These are phyloP conservation scores for Hormaphis cornu DNA, from an alignment of 1,140 invertebrate genomes.

Conservation along the genomic window DNA sequence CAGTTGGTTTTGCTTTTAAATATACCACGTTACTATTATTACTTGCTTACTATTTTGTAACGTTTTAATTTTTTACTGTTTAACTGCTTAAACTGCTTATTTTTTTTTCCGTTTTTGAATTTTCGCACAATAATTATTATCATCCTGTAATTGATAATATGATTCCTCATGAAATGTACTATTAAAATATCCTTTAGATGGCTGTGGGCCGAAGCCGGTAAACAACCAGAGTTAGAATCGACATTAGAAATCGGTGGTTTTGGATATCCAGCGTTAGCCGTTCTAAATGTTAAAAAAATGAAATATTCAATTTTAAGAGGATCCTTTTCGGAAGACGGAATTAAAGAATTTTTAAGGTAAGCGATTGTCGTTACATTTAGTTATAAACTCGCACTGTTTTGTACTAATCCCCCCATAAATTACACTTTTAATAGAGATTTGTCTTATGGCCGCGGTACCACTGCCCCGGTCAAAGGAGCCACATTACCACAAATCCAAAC, in stretches of 20 bases:
- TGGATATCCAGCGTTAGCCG: conserved; percentile 88
- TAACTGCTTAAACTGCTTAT: too few relatives aligned
- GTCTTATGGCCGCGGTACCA: conserved; percentile 87
- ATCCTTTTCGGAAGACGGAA: conserved; percentile 88
- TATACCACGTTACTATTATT: too few relatives aligned
- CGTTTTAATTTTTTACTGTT: too few relatives aligned
- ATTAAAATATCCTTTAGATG: conserved; percentile 68
- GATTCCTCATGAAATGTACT: too few relatives aligned
- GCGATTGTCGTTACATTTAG: not conserved
- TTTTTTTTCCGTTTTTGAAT: too few relatives aligned
- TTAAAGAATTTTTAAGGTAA: conserved; percentile 82
- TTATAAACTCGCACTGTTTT: not conserved
- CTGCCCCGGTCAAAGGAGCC: conserved; percentile 76
- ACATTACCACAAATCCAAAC: conserved; percentile 67
- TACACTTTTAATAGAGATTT: conserved; percentile 60
- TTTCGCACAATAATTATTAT: too few relatives aligned
- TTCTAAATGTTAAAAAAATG: conserved; percentile 93
- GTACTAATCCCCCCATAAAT: not conserved
- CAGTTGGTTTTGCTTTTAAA: not conserved
- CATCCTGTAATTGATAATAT: too few relatives aligned
- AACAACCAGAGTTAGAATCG: conserved; percentile 75
- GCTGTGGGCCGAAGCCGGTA: conserved; percentile 87
- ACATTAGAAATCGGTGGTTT: conserved; percentile 88
- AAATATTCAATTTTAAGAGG: conserved; percentile 90
- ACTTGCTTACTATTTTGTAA: too few relatives aligned